These are phyloP conservation scores for Eurytoma adleriae DNA, from an alignment of 2,888 invertebrate species.

Conservation along the genomic window DNA sequence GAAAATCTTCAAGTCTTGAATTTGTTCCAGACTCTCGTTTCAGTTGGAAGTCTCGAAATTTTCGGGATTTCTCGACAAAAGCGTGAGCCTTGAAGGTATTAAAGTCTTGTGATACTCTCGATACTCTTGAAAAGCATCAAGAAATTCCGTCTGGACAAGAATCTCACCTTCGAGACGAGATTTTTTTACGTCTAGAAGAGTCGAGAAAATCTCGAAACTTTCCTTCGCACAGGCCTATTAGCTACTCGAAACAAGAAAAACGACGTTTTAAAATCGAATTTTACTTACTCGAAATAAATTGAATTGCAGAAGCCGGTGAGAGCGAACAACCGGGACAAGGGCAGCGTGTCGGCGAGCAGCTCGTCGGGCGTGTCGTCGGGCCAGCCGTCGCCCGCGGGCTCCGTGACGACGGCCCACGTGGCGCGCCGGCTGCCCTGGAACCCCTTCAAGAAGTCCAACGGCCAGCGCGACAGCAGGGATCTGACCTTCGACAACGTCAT, in stretches of 20 bases:
- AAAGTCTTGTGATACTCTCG: too few species aligned
- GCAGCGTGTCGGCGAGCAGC: constrained; percentile 79
- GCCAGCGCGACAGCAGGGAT: constrained; percentile 79
- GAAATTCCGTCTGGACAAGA: too few species aligned
- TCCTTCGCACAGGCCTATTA: background rate
- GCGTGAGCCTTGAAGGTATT: too few species aligned
- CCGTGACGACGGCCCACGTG: constrained; percentile 77
- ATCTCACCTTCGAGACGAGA: too few species aligned
- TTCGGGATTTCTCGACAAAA: too few species aligned
- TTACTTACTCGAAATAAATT: background rate
- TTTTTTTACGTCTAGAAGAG: too few species aligned
- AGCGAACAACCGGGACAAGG: constrained; percentile 75
- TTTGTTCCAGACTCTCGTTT: too few species aligned
- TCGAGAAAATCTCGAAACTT: background rate
- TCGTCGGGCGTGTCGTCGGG: constrained; percentile 80
- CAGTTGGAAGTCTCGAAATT: too few species aligned
- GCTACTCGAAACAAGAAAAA: too few species aligned
- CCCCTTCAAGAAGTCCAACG: constrained; percentile 82
- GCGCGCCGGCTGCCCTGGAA: constrained; percentile 82
- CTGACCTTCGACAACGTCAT: constrained; percentile 78
- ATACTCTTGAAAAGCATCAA: too few species aligned
- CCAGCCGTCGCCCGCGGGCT: constrained; percentile 79
- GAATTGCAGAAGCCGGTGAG: constrained; percentile 74
- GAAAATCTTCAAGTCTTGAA: too few species aligned
- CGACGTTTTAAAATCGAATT: too few species aligned